Percentiles rank a stretch among this genome's conserved stretches.
These are phyloP conservation scores for Pristionchus maxplancki DNA, from an alignment of 2,888 invertebrate species.

Conservation along the genomic window DNA sequence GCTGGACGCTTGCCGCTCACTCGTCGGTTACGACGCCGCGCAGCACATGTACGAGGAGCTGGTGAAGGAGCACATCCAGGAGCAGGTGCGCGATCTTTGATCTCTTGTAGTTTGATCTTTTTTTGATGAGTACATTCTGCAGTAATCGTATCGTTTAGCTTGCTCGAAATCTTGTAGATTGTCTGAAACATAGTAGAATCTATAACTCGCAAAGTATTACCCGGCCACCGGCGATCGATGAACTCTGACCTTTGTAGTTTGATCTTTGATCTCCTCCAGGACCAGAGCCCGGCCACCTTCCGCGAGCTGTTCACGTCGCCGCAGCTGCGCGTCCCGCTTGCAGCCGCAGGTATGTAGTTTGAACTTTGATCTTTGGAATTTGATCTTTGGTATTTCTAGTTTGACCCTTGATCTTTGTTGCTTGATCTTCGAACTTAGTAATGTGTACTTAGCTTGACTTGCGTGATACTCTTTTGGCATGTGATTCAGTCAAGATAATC, in stretches of 20 bases:
- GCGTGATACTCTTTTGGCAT: too few relatives aligned
- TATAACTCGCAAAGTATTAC: too few relatives aligned
- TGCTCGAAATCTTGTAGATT: not conserved
- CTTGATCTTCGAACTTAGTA: too few relatives aligned
- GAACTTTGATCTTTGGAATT: not conserved
- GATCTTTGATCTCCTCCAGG: conserved; percentile 19
- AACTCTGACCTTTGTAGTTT: not conserved
- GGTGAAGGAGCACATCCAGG: conserved; percentile 45
- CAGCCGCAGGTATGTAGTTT: conserved; percentile 52
- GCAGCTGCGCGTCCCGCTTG: conserved; percentile 70
- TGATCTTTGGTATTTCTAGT: too few relatives aligned
- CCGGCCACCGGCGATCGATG: not conserved
- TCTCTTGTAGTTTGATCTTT: not conserved
- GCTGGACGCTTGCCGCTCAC: conserved; percentile 38
- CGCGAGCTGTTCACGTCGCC: conserved; percentile 69
- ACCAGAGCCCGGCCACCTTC: conserved; percentile 64
- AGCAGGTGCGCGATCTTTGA: conserved; percentile 31
- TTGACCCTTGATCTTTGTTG: too few relatives aligned
- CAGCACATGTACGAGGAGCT: conserved; percentile 67
- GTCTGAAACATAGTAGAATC: not conserved
- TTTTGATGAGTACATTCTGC: not conserved
- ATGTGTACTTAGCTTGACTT: too few relatives aligned
- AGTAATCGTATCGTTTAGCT: not conserved
- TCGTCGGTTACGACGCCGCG: conserved; percentile 68
- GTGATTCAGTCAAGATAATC: too few relatives aligned